Evolutionary conservation across 35 echinoderm and acorn worm genomes (phyloP).

Genomic region (Chiridota heheva): DNA sequence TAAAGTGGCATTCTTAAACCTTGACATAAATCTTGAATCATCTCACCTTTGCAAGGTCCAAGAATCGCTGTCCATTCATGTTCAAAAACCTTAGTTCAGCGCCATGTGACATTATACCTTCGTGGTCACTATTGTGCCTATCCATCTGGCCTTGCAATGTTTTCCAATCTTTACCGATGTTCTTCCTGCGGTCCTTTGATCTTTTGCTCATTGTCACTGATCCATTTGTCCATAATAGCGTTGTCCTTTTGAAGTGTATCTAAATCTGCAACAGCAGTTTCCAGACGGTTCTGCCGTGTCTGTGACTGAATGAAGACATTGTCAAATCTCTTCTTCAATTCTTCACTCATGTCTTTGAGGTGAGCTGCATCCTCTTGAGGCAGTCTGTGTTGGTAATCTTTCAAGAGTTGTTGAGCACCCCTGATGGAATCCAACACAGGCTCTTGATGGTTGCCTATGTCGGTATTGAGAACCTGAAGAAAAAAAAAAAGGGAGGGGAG

Average conservation of each 20-base stretch:
- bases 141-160: slow-evolving; percentile 66
- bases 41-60: slow-evolving; percentile 72
- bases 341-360: slow-evolving; percentile 67
- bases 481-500: not conserved
- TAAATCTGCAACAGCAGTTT: slow-evolving; percentile 49
- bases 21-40: not conserved
- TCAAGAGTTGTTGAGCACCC: slow-evolving; percentile 67
- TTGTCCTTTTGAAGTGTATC: slow-evolving; percentile 65
- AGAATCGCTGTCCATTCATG: slow-evolving; percentile 84
- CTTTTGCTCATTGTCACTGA: slow-evolving; percentile 41
- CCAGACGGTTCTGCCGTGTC: slow-evolving; percentile 84
- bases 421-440: slow-evolving; percentile 72
- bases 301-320: slow-evolving; percentile 83
- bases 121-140: slow-evolving; percentile 47
- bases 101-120: slow-evolving; percentile 67
- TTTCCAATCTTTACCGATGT: slow-evolving; percentile 68
- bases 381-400: slow-evolving; percentile 58
- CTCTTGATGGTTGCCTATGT: slow-evolving; percentile 77
- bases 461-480: slow-evolving; percentile 60
- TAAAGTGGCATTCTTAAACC: not conserved
- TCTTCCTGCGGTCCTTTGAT: slow-evolving; percentile 46
- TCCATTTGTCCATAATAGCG: slow-evolving; percentile 56
- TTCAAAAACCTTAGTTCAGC: slow-evolving; percentile 88
- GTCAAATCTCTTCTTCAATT: slow-evolving; percentile 79
- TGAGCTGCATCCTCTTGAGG: slow-evolving; percentile 48